Conservation (phyloP, 2,888 invertebrate genomes). For the Acleris literana region DNA sequence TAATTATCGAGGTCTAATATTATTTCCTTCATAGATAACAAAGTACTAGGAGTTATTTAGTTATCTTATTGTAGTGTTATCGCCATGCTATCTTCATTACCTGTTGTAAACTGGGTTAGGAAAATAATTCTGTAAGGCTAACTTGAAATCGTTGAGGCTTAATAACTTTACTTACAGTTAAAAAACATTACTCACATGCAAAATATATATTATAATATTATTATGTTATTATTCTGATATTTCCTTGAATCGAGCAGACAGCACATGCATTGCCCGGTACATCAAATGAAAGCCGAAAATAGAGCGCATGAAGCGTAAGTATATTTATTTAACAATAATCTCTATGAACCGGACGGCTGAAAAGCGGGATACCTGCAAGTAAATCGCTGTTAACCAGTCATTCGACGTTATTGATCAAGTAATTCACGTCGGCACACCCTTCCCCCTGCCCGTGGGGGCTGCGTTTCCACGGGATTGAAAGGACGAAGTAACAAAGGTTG, state of each 20-base stretch:
- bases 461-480: constrained; percentile 19
- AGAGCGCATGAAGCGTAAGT: constrained; percentile 57
- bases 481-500: constrained; percentile 5
- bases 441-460: background rate
- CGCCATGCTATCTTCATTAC: constrained; percentile 18
- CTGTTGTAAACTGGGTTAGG: constrained; percentile 16
- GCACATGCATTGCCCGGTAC: constrained; percentile 50
- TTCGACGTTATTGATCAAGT: constrained; percentile 31
- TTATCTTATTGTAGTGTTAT: constrained; percentile 40
- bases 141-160: background rate
- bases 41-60: constrained; percentile 33
- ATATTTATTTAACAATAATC: constrained; percentile 40
- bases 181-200: background rate
- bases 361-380: constrained; percentile 27
- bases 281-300: constrained; percentile 59
- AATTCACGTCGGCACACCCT: constrained; percentile 24
- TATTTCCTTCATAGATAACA: constrained; percentile 57
- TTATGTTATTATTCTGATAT: constrained; percentile 28
- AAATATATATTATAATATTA: no score
- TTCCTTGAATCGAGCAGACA: constrained; percentile 52
- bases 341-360: constrained; percentile 18
- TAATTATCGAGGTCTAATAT: constrained; percentile 53
- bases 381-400: constrained; percentile 23
- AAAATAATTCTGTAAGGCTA: constrained; percentile 5
- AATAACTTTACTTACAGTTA: background rate